These are phyloP conservation scores for Fringilla coelebs DNA, from an alignment of 2,797 vertebrate genomes.

Conservation along the genomic window DNA sequence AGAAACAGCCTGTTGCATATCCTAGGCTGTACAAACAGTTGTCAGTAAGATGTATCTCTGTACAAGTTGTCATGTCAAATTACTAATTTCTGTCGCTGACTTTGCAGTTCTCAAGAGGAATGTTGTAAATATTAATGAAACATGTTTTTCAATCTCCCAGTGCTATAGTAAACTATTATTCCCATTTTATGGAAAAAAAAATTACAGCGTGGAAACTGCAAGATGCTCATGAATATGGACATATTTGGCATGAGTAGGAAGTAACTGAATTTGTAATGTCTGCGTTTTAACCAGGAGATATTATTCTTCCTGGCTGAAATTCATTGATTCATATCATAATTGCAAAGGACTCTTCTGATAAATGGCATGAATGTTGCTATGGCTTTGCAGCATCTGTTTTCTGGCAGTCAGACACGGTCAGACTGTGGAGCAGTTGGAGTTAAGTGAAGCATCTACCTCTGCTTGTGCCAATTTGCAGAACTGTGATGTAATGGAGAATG, in stretches of 20 bases:
- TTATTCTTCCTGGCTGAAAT: not conserved
- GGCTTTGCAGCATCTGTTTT: constrained; percentile 16
- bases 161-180: not conserved
- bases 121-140: not conserved
- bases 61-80: not conserved
- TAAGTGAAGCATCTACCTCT: not conserved
- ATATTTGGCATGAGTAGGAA: not conserved
- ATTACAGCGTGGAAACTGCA: not conserved
- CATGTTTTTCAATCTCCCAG: not conserved
- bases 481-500: not conserved
- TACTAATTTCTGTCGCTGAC: not conserved
- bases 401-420: not conserved
- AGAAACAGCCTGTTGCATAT: not conserved
- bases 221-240: not conserved
- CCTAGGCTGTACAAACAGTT: not conserved
- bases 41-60: not conserved
- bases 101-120: not conserved
- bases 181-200: not conserved
- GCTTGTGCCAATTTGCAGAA: not conserved
- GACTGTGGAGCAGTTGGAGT: not conserved
- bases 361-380: constrained; percentile 12
- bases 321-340: not conserved
- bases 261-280: not conserved
- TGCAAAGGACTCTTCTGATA: not conserved
- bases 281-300: not conserved